Evolutionary conservation across 2,888 invertebrate species (phyloP).

Genomic region (Andrena bicolor): DNA sequence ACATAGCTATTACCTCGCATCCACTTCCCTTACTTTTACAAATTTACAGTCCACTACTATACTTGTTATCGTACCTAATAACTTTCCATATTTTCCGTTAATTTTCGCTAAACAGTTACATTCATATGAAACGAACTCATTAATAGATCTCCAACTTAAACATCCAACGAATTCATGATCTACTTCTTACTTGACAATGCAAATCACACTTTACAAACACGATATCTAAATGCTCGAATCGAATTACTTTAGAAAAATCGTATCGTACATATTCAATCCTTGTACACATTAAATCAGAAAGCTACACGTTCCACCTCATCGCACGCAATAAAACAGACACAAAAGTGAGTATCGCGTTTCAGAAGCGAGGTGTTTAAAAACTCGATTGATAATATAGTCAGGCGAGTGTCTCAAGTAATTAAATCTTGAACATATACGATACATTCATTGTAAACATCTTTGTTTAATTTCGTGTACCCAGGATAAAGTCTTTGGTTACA

Average conservation of each 20-base stretch:
- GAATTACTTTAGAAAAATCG: conserved; percentile 34
- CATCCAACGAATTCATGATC: not conserved
- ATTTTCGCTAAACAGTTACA: conserved; percentile 31
- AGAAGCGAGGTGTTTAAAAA: conserved; percentile 24
- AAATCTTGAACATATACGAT: conserved; percentile 57
- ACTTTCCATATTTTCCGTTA: conserved; percentile 16
- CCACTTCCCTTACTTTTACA: conserved; percentile 33
- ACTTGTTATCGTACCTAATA: conserved; percentile 20
- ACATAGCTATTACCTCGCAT: conserved; percentile 13
- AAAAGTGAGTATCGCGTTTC: conserved; percentile 18
- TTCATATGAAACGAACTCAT: conserved; percentile 24
- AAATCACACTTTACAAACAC: conserved; percentile 41
- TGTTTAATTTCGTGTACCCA: conserved; percentile 34
- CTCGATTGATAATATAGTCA: conserved; percentile 20
- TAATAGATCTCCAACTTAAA: conserved; percentile 25
- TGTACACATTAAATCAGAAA: not conserved
- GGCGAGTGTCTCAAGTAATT: conserved; percentile 3
- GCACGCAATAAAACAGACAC: conserved; percentile 1
- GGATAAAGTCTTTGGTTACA: conserved; percentile 70
- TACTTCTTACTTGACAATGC: conserved; percentile 11
- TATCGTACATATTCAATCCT: conserved; percentile 53
- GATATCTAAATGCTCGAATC: conserved; percentile 31
- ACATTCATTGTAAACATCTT: conserved; percentile 35
- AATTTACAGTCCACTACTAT: conserved; percentile 41
- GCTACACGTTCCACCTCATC: not conserved